phyloP scores from a whole-genome alignment of 2,888 invertebrate species.

The Desoria tigrina region DNA sequence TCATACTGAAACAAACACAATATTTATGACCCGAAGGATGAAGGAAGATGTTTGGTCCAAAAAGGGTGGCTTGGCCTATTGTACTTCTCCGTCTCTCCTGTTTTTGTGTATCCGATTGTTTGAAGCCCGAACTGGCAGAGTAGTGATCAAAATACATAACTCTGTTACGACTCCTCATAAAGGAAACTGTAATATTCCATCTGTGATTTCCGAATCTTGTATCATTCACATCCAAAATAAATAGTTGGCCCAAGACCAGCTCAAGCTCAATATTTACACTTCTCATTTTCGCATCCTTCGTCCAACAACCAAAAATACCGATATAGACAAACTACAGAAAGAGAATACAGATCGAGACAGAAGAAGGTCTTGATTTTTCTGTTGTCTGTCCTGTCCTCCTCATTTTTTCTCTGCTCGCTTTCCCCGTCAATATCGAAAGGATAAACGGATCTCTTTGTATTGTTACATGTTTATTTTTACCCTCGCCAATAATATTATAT shows the following conservation, averaged over 20 bases:
- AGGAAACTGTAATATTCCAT: conserved; percentile 48
- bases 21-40: too few relatives aligned
- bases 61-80: too few relatives aligned
- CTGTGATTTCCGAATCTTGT: conserved; percentile 44
- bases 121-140: not conserved
- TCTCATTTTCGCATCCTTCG: conserved; percentile 38
- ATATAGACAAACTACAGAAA: not conserved
- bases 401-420: not conserved
- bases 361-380: not conserved
- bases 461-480: conserved; percentile 13
- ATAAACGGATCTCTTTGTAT: not conserved
- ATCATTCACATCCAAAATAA: conserved; percentile 35
- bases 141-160: conserved; percentile 50
- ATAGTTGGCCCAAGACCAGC: conserved; percentile 49
- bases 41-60: too few relatives aligned
- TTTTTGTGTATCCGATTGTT: too few relatives aligned
- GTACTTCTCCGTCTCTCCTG: too few relatives aligned
- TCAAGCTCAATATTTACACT: conserved; percentile 39
- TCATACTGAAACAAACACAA: too few relatives aligned
- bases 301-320: not conserved
- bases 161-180: conserved; percentile 48
- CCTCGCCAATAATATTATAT: conserved; percentile 15
- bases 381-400: not conserved
- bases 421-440: conserved; percentile 5
- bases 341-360: not conserved